Conservation (phyloP, 2,888 invertebrate genomes). For the Aethes cnicana region DNA sequence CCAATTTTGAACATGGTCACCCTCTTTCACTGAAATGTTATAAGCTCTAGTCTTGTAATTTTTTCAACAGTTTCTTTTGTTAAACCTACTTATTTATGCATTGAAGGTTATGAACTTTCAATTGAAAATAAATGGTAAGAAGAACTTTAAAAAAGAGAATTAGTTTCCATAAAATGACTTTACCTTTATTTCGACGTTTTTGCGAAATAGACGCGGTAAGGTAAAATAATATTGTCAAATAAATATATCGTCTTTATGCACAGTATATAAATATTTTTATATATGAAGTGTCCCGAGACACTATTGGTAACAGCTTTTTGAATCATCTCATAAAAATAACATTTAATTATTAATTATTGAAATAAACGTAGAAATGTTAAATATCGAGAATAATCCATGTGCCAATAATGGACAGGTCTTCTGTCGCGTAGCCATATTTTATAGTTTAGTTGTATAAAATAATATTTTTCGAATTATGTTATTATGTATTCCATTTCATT, state of each 20-base stretch:
- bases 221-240: conserved; percentile 46
- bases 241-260: conserved; percentile 59
- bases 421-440: conserved; percentile 77
- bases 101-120: conserved; percentile 23
- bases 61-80: conserved; percentile 7
- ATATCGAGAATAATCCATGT: conserved; percentile 65
- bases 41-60: conserved; percentile 25
- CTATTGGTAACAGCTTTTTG: conserved; percentile 43
- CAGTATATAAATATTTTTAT: conserved; percentile 74
- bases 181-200: conserved; percentile 64
- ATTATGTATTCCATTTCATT: conserved; percentile 72
- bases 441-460: conserved; percentile 67
- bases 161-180: conserved; percentile 50
- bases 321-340: conserved; percentile 10
- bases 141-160: conserved; percentile 40
- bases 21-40: conserved; percentile 10
- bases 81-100: conserved; percentile 10
- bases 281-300: conserved; percentile 74
- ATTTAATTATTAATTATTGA: conserved; percentile 27
- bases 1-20: not conserved
- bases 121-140: not conserved
- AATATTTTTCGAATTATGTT: conserved; percentile 64
- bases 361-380: conserved; percentile 40
- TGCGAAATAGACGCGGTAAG: conserved; percentile 65
- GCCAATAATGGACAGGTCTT: conserved; percentile 65